phyloP scores from a whole-genome alignment of 2,113 vertebrate genomes.

The Castor canadensis region DNA sequence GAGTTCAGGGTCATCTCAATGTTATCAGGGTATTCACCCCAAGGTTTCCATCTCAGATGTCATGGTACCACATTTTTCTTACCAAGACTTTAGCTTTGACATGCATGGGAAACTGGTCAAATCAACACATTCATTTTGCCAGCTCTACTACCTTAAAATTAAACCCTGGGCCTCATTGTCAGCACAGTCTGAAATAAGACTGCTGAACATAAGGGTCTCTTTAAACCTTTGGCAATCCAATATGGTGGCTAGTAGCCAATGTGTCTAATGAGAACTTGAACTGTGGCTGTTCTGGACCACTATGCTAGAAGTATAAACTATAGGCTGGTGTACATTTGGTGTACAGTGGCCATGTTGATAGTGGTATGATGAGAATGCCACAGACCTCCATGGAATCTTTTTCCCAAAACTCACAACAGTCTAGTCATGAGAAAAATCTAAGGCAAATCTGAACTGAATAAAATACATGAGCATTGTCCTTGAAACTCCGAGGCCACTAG shows the following conservation, averaged over 20 bases:
- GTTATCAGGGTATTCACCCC: neutral
- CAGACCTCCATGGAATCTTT: neutral
- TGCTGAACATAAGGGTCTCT: neutral
- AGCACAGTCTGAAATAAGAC: neutral
- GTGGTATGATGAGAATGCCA: neutral
- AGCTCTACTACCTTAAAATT: neutral
- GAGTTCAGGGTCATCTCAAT: neutral
- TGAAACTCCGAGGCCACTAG: too few species aligned
- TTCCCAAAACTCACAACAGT: neutral
- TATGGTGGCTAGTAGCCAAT: neutral
- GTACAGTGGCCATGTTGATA: neutral
- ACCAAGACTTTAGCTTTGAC: neutral
- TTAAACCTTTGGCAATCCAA: neutral
- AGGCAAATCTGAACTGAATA: too few species aligned
- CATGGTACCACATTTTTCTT: neutral
- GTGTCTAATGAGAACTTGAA: neutral
- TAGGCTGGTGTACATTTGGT: too few species aligned
- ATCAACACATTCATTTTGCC: neutral
- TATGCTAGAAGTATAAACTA: neutral
- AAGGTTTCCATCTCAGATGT: neutral
- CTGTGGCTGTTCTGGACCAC: neutral
- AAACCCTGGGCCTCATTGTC: neutral
- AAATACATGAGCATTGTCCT: too few species aligned
- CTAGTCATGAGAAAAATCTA: too few species aligned
- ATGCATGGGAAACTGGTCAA: neutral